These are phyloP conservation scores for Threskiornis aethiopicus DNA, from an alignment of 2,797 vertebrate genomes.

Conservation along the genomic window DNA sequence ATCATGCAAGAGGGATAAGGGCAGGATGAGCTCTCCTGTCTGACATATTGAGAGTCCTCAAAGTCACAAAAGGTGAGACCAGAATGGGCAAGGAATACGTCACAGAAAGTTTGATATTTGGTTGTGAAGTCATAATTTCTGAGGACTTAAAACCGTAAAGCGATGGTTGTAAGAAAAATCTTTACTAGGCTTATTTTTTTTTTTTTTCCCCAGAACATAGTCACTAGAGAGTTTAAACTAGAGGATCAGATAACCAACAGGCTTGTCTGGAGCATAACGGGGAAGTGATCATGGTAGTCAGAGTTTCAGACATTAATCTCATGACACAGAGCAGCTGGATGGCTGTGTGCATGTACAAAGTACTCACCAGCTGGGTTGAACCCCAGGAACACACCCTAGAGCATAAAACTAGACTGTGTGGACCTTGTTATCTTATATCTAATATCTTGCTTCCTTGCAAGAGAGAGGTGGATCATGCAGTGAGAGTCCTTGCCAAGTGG, in stretches of 20 bases:
- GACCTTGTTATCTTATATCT: background rate
- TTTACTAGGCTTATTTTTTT: background rate
- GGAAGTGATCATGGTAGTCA: background rate
- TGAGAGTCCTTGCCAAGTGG: background rate
- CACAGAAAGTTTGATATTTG: background rate
- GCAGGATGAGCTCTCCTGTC: background rate
- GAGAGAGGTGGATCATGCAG: background rate
- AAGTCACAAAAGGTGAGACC: background rate
- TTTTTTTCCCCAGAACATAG: background rate
- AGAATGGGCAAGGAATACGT: background rate
- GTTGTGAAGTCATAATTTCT: background rate
- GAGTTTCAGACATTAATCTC: background rate
- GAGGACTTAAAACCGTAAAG: background rate
- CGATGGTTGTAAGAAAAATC: background rate
- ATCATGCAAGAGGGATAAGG: background rate
- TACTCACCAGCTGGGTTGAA: background rate
- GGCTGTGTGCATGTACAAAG: accelerated
- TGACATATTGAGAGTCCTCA: background rate
- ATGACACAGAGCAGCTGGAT: background rate
- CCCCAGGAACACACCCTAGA: background rate
- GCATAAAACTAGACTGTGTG: background rate
- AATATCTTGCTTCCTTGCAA: background rate
- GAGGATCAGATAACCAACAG: background rate
- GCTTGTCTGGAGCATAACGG: background rate
- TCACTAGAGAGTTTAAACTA: background rate